These are phyloP conservation scores for Channa striata DNA, from an alignment of 2,797 vertebrate genomes.

Conservation along the genomic window DNA sequence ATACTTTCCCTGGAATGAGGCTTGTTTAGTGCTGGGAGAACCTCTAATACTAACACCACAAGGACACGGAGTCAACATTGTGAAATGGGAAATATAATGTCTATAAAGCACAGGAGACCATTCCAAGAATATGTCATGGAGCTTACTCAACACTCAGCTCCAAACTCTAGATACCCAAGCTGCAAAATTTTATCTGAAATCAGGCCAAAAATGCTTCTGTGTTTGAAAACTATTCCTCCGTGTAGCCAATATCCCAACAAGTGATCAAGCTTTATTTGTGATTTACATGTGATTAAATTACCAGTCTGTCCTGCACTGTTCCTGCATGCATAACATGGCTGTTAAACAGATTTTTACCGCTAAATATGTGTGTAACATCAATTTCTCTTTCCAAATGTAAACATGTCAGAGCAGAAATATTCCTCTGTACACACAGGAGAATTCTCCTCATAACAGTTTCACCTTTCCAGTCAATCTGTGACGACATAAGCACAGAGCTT, in stretches of 20 bases:
- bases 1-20: conserved; percentile 55
- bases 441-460: conserved; percentile 19
- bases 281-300: conserved; percentile 38
- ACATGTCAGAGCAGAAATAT: conserved; percentile 57
- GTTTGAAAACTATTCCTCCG: conserved; percentile 29
- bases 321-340: conserved; percentile 8
- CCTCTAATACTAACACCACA: conserved; percentile 68
- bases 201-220: conserved; percentile 52
- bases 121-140: conserved; percentile 69
- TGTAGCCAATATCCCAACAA: conserved; percentile 5
- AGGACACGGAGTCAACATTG: conserved; percentile 56
- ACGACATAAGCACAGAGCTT: conserved; percentile 1
- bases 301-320: conserved; percentile 5
- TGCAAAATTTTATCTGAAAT: conserved; percentile 36
- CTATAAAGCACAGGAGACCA: conserved; percentile 48
- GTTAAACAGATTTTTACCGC: conserved; percentile 37
- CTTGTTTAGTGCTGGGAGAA: conserved; percentile 70
- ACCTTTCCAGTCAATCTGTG: neutral
- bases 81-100: conserved; percentile 68
- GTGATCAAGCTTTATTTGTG: conserved; percentile 15
- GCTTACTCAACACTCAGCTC: conserved; percentile 40
- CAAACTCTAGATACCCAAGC: conserved; percentile 52
- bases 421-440: conserved; percentile 7
- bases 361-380: conserved; percentile 25
- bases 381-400: conserved; percentile 58